Evolutionary conservation across 2,113 vertebrate genomes (phyloP).

Genomic region (Megaceryle torquata): DNA sequence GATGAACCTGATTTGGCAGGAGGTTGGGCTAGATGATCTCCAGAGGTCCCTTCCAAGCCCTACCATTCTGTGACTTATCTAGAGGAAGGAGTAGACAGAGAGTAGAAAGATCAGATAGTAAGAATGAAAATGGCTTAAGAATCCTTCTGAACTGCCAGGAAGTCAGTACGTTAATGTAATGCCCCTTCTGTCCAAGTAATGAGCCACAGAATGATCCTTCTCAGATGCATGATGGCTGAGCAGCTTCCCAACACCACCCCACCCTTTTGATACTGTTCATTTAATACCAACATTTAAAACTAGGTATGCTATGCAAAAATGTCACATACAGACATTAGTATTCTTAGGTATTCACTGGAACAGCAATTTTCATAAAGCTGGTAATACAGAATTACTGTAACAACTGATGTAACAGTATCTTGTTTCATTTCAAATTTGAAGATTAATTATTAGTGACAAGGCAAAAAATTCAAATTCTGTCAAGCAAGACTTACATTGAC

Average conservation of each 20-base stretch:
- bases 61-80: neutral
- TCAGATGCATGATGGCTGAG: rapidly evolving
- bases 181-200: neutral
- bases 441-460: neutral
- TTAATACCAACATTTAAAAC: neutral
- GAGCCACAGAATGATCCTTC: neutral
- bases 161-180: neutral
- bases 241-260: neutral
- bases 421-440: neutral
- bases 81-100: neutral
- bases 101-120: neutral
- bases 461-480: neutral
- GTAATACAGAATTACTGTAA: neutral
- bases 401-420: neutral
- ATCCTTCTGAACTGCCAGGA: neutral
- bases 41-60: neutral
- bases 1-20: neutral
- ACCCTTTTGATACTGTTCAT: neutral
- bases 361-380: neutral
- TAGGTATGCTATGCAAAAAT: neutral
- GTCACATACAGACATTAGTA: neutral
- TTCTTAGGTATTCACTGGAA: neutral
- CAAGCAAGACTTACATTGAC: neutral
- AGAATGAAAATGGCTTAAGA: neutral
- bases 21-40: too few species aligned